Conservation (phyloP, 2,888 invertebrate species). For the Eupelmus urozonus region DNA sequence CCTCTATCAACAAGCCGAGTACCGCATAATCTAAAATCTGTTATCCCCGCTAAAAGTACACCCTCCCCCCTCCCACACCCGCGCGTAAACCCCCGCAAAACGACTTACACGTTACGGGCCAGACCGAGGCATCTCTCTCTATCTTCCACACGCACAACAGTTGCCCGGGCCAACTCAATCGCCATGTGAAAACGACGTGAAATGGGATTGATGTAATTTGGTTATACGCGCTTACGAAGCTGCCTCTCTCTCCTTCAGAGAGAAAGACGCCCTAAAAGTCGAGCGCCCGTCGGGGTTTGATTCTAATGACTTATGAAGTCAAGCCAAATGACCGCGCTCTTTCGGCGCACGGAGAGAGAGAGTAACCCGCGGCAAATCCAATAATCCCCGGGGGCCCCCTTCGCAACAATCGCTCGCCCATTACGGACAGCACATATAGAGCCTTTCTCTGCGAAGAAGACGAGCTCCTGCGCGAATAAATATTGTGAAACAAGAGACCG, state of each 20-base stretch:
- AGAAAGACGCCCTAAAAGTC: constrained; percentile 28
- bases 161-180: constrained; percentile 74
- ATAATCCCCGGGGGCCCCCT: constrained; percentile 66
- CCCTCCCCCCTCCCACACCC: too few relatives aligned
- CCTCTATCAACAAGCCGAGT: too few relatives aligned
- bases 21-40: constrained; percentile 11
- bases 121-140: too few relatives aligned
- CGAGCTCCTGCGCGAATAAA: too few relatives aligned
- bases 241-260: neutral
- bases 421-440: too few relatives aligned
- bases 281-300: constrained; percentile 67
- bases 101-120: constrained; percentile 19
- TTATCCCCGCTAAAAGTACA: constrained; percentile 21
- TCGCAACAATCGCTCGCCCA: constrained; percentile 63
- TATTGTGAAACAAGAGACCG: constrained; percentile 62
- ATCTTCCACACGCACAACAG: too few relatives aligned
- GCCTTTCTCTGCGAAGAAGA: too few relatives aligned
- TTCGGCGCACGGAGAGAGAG: too few relatives aligned
- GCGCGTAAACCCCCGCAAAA: constrained; percentile 22
- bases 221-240: constrained; percentile 65
- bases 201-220: constrained; percentile 77
- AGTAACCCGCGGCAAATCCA: constrained; percentile 70
- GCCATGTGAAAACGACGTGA: constrained; percentile 77
- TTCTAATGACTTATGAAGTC: constrained; percentile 78
- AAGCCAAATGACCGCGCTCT: constrained; percentile 75